phyloP scores from a whole-genome alignment of 2,888 invertebrate genomes.

The Lucinisca nassula region DNA sequence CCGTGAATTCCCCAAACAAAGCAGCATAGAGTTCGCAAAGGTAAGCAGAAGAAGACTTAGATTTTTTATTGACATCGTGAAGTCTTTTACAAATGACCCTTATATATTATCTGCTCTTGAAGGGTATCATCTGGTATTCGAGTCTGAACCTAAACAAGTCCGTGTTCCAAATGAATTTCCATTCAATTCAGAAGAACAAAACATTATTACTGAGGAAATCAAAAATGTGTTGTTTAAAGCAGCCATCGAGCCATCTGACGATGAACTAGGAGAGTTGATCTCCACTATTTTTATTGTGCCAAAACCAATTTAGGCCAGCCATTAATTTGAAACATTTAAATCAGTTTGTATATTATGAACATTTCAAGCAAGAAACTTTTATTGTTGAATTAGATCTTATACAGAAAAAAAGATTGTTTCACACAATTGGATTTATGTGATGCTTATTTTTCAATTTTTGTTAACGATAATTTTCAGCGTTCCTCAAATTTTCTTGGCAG shows the following conservation, averaged over 20 bases:
- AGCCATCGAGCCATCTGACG: not conserved
- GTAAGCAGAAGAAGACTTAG: no score
- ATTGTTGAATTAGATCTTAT: not conserved
- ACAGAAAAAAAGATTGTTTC: constrained; percentile 37
- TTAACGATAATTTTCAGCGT: constrained; percentile 27
- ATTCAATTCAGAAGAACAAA: no score
- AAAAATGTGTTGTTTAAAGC: not conserved
- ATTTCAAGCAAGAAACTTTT: constrained; percentile 21
- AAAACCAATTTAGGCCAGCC: constrained; percentile 25
- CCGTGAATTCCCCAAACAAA: no score
- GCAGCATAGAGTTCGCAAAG: no score
- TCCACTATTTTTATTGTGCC: constrained; percentile 11
- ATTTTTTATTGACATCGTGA: no score
- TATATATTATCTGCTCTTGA: no score
- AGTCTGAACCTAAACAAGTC: no score
- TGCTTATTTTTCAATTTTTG: constrained; percentile 21
- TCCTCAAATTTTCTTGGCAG: constrained; percentile 36
- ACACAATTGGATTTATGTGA: constrained; percentile 29
- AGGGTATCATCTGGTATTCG: no score
- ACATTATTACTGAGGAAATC: not conserved
- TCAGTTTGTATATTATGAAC: constrained; percentile 16
- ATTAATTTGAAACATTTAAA: constrained; percentile 29
- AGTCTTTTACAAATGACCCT: no score
- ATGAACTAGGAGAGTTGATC: not conserved
- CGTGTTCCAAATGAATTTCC: no score